Evolutionary conservation across 2,888 invertebrate genomes (phyloP).

Genomic region (Morpho helenor): DNA sequence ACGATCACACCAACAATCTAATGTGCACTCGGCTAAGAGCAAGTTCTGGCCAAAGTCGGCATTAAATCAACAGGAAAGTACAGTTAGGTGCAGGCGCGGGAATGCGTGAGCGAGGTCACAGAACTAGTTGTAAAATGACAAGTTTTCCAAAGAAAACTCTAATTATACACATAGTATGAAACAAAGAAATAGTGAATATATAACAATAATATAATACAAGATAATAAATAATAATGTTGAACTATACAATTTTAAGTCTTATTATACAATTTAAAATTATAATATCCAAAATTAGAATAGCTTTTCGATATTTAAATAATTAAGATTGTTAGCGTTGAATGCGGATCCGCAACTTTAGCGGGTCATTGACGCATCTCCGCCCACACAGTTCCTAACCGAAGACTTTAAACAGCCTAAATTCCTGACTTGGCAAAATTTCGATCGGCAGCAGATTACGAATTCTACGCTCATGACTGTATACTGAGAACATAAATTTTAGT

Average conservation of each 20-base stretch:
- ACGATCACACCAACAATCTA: conserved; percentile 67
- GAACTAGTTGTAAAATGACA: conserved; percentile 78
- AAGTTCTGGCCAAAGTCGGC: conserved; percentile 75
- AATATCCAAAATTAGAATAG: conserved; percentile 2
- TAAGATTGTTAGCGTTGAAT: conserved; percentile 46
- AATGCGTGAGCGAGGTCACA: conserved; percentile 80
- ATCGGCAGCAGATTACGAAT: conserved; percentile 19
- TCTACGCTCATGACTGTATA: conserved; percentile 11
- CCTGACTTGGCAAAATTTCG: conserved; percentile 22
- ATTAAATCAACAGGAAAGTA: conserved; percentile 79
- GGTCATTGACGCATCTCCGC: conserved; percentile 77
- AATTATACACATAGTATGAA: neutral
- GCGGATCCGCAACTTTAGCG: conserved; percentile 74
- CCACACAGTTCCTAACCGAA: conserved; percentile 61
- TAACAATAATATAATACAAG: too few species aligned
- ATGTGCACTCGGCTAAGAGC: conserved; percentile 74
- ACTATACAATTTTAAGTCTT: too few species aligned
- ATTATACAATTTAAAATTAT: too few species aligned
- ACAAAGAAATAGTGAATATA: too few species aligned
- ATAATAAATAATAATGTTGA: too few species aligned
- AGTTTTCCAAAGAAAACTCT: conserved; percentile 61
- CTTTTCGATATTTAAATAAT: conserved; percentile 15
- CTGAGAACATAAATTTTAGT: conserved; percentile 5
- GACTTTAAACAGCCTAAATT: conserved; percentile 32
- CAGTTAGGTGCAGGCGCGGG: conserved; percentile 79